Conservation (phyloP, 1,140 invertebrate genomes). For the Drosophila littoralis region DNA sequence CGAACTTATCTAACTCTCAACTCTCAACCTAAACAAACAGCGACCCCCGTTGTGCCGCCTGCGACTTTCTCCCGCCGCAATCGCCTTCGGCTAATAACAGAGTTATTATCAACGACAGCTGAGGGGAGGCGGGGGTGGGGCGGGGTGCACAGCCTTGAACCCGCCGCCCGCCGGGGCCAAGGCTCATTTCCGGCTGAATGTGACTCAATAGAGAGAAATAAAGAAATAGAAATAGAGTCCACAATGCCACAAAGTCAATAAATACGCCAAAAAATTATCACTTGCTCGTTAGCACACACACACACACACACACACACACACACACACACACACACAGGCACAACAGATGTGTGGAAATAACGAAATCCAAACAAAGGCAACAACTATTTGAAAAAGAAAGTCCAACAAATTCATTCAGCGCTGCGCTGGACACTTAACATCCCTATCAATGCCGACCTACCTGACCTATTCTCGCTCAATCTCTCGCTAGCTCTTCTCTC, state of each 20-base stretch:
- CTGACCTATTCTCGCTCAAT: slow-evolving; percentile 28
- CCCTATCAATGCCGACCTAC: slow-evolving; percentile 30
- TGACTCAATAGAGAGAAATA: slow-evolving; percentile 30
- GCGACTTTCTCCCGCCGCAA: slow-evolving; percentile 29
- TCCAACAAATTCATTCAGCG: slow-evolving; percentile 69
- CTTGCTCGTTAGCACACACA: slow-evolving; percentile 66
- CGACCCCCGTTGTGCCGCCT: not conserved
- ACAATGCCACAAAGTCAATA: slow-evolving; percentile 79
- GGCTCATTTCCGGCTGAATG: slow-evolving; percentile 70
- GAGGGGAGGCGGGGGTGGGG: too few relatives aligned
- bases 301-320: slow-evolving; percentile 23
- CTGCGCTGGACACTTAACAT: slow-evolving; percentile 45
- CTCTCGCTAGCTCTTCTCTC: slow-evolving; percentile 1
- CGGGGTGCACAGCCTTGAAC: slow-evolving; percentile 57
- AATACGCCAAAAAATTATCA: slow-evolving; percentile 77
- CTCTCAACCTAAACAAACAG: slow-evolving; percentile 42
- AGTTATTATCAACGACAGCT: slow-evolving; percentile 68
- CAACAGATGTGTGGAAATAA: slow-evolving; percentile 20
- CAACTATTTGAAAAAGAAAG: slow-evolving; percentile 61
- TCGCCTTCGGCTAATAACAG: slow-evolving; percentile 57
- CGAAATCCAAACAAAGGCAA: slow-evolving; percentile 50
- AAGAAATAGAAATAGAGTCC: slow-evolving; percentile 43
- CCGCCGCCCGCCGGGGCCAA: not conserved
- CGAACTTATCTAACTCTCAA: slow-evolving; percentile 16
- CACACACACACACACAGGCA: slow-evolving; percentile 17